Conservation (phyloP, 2,797 vertebrate species). For the Xiphophorus birchmanni region DNA sequence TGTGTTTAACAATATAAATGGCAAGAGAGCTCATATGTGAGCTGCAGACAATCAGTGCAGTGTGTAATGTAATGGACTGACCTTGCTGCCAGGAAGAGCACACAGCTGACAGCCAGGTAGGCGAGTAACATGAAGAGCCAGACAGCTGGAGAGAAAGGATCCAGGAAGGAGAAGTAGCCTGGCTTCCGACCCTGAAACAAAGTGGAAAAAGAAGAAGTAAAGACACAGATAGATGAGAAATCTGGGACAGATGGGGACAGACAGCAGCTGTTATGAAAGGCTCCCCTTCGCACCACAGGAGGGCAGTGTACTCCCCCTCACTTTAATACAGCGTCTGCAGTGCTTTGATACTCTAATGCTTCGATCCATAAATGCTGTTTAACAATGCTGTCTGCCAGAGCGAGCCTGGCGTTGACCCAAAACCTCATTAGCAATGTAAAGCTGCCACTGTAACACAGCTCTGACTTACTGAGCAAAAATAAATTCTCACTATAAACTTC, state of each 20-base stretch:
- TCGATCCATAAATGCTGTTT: constrained; percentile 69
- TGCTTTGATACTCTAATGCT: constrained; percentile 63
- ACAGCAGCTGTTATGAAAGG: constrained; percentile 34
- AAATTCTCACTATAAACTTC: constrained; percentile 60
- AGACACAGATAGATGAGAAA: constrained; percentile 54
- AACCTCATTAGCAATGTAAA: constrained; percentile 72
- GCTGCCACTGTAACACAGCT: constrained; percentile 52
- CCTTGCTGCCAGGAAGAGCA: constrained; percentile 95
- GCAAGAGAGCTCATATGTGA: constrained; percentile 39
- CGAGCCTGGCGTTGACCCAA: constrained; percentile 53
- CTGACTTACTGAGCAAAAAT: constrained; percentile 52
- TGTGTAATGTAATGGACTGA: constrained; percentile 75
- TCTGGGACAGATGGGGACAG: constrained; percentile 72
- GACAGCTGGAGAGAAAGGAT: constrained; percentile 91
- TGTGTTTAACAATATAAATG: constrained; percentile 54
- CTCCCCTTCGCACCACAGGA: constrained; percentile 65
- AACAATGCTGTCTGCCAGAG: constrained; percentile 59
- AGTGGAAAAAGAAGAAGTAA: constrained; percentile 82
- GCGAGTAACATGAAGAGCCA: constrained; percentile 96
- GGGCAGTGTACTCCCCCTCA: constrained; percentile 66
- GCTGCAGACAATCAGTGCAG: constrained; percentile 54
- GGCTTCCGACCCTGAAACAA: constrained; percentile 90
- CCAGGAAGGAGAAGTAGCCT: constrained; percentile 96
- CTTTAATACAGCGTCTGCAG: constrained; percentile 51
- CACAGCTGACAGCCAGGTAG: constrained; percentile 93